Evolutionary conservation across 2,797 vertebrate genomes (phyloP).

Genomic region (Siniperca undulata): DNA sequence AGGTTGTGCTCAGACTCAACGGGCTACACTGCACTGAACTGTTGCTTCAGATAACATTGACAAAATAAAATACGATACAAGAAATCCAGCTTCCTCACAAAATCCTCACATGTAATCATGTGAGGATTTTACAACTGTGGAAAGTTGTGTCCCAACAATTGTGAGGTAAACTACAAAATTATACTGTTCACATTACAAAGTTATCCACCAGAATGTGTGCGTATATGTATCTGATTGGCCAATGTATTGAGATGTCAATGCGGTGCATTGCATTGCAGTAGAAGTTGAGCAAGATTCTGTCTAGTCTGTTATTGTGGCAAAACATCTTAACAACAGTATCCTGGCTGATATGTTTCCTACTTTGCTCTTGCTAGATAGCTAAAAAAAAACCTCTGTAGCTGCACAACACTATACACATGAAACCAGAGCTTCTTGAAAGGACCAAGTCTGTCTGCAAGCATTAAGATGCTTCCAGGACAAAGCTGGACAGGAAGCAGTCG

Average conservation of each 20-base stretch:
- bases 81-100: not conserved
- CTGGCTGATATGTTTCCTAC: not conserved
- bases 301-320: not conserved
- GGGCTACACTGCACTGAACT: not conserved
- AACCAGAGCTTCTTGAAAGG: not conserved
- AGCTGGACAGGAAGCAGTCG: constrained; percentile 25
- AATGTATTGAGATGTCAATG: not conserved
- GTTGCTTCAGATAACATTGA: not conserved
- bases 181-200: not conserved
- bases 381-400: not conserved
- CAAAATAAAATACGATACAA: too few species aligned
- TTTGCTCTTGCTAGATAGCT: not conserved
- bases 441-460: not conserved
- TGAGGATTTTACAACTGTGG: not conserved
- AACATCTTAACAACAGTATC: too few species aligned
- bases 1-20: too few species aligned
- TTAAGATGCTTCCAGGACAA: constrained; percentile 18
- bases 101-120: not conserved
- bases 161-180: not conserved
- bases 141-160: not conserved
- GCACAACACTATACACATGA: not conserved
- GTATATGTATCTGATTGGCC: not conserved
- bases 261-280: not conserved
- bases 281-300: not conserved
- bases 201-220: not conserved